Percentiles rank a stretch among this genome's conserved stretches.
phyloP scores from a whole-genome alignment of 2,888 invertebrate species.

The Polydrusus pterygomalis region DNA sequence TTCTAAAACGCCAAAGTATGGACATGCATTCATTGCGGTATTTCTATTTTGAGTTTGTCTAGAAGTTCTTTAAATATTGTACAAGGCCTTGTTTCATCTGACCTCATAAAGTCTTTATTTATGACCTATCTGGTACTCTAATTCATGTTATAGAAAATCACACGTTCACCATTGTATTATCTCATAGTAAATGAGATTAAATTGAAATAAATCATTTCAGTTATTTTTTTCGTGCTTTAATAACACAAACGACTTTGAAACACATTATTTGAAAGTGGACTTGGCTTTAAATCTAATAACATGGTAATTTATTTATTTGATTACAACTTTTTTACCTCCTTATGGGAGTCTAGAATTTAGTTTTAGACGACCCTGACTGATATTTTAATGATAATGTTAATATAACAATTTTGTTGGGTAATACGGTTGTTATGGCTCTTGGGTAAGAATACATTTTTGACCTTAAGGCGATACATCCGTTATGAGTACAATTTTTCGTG shows the following conservation, averaged over 20 bases:
- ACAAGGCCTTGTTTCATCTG: no score
- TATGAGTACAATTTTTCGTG: not conserved
- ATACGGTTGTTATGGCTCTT: constrained; percentile 1
- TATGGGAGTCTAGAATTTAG: constrained; percentile 27
- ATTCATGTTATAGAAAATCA: not conserved
- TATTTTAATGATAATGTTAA: constrained; percentile 12
- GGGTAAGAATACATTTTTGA: constrained; percentile 7
- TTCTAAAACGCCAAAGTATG: no score
- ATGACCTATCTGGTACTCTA: not conserved
- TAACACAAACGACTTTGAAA: constrained; percentile 43
- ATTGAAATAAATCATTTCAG: constrained; percentile 12
- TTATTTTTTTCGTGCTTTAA: constrained; percentile 5
- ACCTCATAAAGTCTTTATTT: not conserved
- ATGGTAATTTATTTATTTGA: constrained; percentile 29
- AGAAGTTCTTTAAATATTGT: no score
- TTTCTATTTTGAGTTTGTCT: no score
- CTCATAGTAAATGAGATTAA: not conserved
- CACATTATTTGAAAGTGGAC: constrained; percentile 47
- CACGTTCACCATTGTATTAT: not conserved
- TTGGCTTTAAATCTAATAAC: constrained; percentile 15
- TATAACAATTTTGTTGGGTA: constrained; percentile 11
- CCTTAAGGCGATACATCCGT: constrained; percentile 17
- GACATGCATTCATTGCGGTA: no score
- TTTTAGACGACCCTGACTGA: constrained; percentile 31
- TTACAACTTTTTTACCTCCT: constrained; percentile 35